Evolutionary conservation across 2,888 invertebrate species (phyloP), one percentile per base, ranked within the genome.

Genomic region (Caenorhabditis doughertyi): DNA sequence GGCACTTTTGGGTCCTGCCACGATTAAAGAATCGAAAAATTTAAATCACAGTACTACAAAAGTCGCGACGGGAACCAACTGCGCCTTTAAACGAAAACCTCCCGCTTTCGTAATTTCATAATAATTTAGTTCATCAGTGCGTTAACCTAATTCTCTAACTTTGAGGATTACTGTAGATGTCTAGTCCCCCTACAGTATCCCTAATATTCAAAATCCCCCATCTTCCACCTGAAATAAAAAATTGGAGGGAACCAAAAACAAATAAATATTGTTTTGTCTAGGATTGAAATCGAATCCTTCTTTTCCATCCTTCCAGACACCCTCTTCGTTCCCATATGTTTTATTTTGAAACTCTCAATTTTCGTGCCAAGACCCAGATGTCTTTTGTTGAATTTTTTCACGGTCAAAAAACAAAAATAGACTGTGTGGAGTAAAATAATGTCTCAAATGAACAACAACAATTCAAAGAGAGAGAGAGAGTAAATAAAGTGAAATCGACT

Each of bases 391-490:
- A n/a, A n/a, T n/a, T 32, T 62, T 18, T 64, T 16, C 64, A 32
- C 27, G 64, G 64, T 64, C 64, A 60, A 64, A 64, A 64, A 47
- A 64, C 64, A 64, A 32, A 64, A 64, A 64, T 64, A 64, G 64
- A 47, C 18, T 47, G 39, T 64, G 44, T 47, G 47, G 47, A 18
- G 23, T 27, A 29, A 23, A 21, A 7, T 29, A 64, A 44, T 64
- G 64, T 64, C 64, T 64, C 64, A 64, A 64, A 18, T 47, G 49
- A 39, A 49, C 29, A 64, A 64, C 44, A 47, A 49, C 32, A 47
- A n/a, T n/a, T n/a, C n/a, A n/a, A n/a, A 3, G 44, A 44, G 21
- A 21, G 51, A 51, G 25, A 25, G 25, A 51, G 62, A 62, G 64
- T 25, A 64, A 64, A 27, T 21, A 49, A 21, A 32, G n/a, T 5